Base-by-base conservation (phyloP, 2,113 vertebrate genomes). In the Ailurus styani region DNA sequence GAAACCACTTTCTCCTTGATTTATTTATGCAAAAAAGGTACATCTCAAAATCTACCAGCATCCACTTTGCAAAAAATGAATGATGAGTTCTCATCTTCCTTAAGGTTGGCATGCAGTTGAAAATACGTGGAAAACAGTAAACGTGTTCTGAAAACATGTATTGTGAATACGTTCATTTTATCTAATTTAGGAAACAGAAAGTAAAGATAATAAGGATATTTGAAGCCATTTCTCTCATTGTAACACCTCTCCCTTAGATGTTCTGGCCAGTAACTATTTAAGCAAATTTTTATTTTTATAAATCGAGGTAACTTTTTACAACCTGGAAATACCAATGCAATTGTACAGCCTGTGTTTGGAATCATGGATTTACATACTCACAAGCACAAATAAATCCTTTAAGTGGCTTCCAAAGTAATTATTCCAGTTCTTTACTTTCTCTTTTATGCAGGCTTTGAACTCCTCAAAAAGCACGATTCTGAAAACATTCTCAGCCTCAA, bases 11-110 rank as follows among this genome's bases (percentile, higher is more conserved):
- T 94, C 88, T 60, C 64, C 12, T 98, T 91, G 42, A 95, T 90
- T 62, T 94, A 42, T 94, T 70, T 8, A 66, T 90, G 12, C 29
- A 92, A 97, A 94, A 94, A 96, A 89, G 72, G 7, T 14, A 37
- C 47, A 90, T 92, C 23, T 31, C 14, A 52, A 64, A 52, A 78
- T 81, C 7, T 45, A 37, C 64, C 50, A 82, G 7, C 92, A 34
- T 73, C 12, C 29, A 47, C 23, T 29, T 83, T 4, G 66, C 20
- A 87, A 50, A 92, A 77, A 96, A 86, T 31, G 17, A 94, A 87
- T 40, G 2, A 17, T 45, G 27, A 3, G 5, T 7, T 90, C 0
- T 62, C 73, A 0, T 72, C 42, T 90, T 84, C 29, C 50, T 73
- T 90, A 66, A 85, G 11, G 72, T 60, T 50, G 47, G 9, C 5